These are phyloP conservation scores for Antitype chi DNA, from an alignment of 2,888 invertebrate genomes.

Conservation along the genomic window DNA sequence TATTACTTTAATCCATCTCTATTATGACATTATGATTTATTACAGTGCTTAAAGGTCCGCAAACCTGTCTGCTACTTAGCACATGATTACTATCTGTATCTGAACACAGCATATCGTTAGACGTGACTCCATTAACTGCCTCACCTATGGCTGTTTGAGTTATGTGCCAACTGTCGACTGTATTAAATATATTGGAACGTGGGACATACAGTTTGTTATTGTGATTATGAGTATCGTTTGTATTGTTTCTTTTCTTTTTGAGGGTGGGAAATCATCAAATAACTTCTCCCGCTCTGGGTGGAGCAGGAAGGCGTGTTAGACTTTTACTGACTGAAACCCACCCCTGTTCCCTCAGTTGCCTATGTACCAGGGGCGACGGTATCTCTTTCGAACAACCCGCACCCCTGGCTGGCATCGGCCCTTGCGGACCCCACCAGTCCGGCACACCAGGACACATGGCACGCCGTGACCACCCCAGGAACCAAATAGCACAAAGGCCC, in stretches of 20 bases:
- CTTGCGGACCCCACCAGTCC: too few relatives aligned
- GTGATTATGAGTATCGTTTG: neutral
- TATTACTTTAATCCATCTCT: neutral
- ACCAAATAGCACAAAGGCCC: too few relatives aligned
- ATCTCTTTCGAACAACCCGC: too few relatives aligned
- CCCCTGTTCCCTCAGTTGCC: too few relatives aligned
- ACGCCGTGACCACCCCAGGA: too few relatives aligned
- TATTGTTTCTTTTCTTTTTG: neutral
- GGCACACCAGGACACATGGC: too few relatives aligned
- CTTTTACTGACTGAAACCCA: too few relatives aligned
- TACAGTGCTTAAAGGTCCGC: neutral
- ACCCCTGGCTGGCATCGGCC: too few relatives aligned
- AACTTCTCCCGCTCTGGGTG: too few relatives aligned
- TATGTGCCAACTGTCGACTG: conserved; percentile 25
- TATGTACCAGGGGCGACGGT: too few relatives aligned
- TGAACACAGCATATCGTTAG: conserved; percentile 21
- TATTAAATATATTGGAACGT: conserved; percentile 14
- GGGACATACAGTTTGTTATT: conserved; percentile 1
- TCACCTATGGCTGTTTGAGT: conserved; percentile 25
- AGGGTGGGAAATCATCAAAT: too few relatives aligned
- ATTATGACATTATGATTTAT: conserved; percentile 36
- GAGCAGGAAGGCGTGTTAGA: too few relatives aligned
- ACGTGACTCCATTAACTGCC: conserved; percentile 50
- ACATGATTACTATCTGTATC: conserved; percentile 36
- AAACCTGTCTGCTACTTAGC: conserved; percentile 47